Percentiles rank a stretch among this genome's conserved stretches.
Conservation (phyloP, 2,797 vertebrate species). For the Aquila chrysaetos region DNA sequence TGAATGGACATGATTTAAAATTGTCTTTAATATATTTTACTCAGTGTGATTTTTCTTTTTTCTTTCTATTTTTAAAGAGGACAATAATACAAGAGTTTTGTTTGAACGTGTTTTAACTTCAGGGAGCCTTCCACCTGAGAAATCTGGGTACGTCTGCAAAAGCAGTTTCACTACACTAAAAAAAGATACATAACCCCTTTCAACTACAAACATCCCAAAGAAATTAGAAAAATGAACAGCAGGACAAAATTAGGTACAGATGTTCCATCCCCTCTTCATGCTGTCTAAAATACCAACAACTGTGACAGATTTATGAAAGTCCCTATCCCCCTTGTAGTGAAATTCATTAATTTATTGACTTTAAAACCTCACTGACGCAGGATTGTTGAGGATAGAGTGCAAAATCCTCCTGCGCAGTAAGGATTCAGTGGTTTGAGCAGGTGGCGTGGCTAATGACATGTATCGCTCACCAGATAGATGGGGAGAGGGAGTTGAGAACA, state of each 20-base stretch:
- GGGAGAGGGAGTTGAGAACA: neutral
- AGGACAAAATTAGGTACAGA: neutral
- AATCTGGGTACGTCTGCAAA: conserved; percentile 87
- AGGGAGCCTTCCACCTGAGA: conserved; percentile 95
- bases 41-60: conserved; percentile 46
- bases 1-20: neutral
- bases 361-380: neutral
- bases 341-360: neutral
- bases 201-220: neutral
- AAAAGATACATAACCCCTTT: neutral
- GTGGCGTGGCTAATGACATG: neutral
- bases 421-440: neutral
- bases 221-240: neutral
- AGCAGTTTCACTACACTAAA: neutral
- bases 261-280: neutral
- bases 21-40: conserved; percentile 20
- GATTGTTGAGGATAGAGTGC: neutral
- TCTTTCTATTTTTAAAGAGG: conserved; percentile 83
- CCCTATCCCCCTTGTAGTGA: neutral
- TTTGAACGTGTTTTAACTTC: conserved; percentile 99
- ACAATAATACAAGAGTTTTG: conserved; percentile 98
- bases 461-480: neutral
- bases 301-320: neutral
- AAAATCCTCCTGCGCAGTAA: neutral
- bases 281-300: neutral